Evolutionary conservation across 2,888 invertebrate species (phyloP).

Genomic region (Dendrolimus pini): DNA sequence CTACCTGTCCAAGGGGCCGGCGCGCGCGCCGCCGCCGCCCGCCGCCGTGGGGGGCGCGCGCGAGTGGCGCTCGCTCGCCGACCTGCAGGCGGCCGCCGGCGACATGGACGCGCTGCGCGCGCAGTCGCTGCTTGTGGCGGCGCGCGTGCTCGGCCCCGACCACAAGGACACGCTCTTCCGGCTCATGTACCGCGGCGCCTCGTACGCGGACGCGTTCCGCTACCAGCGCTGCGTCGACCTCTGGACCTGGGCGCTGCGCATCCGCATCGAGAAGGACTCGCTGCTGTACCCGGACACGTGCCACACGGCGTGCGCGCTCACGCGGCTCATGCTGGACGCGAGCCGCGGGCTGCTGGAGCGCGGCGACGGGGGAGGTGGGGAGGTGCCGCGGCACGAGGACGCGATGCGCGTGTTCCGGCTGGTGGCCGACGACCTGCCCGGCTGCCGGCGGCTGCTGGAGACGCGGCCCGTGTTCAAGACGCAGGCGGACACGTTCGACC

Average conservation of each 20-base stretch:
- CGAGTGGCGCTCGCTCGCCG: slow-evolving; percentile 85
- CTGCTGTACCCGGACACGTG: slow-evolving; percentile 85
- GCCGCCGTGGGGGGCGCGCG: slow-evolving; percentile 78
- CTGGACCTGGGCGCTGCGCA: slow-evolving; percentile 89
- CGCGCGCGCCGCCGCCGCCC: slow-evolving; percentile 79
- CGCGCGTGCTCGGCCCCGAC: slow-evolving; percentile 88
- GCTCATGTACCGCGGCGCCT: slow-evolving; percentile 84
- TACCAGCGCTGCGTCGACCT: slow-evolving; percentile 91
- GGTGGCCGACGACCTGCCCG: slow-evolving; percentile 73
- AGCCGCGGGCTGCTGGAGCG: slow-evolving; percentile 76
- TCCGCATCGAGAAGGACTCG: slow-evolving; percentile 87
- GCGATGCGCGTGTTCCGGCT: slow-evolving; percentile 80
- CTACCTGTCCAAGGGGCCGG: slow-evolving; percentile 51
- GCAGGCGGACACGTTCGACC: slow-evolving; percentile 89
- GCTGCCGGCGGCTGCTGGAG: slow-evolving; percentile 79
- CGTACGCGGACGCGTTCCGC: slow-evolving; percentile 82
- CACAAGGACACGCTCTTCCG: slow-evolving; percentile 93
- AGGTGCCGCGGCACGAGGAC: slow-evolving; percentile 78
- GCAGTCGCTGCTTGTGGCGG: slow-evolving; percentile 91
- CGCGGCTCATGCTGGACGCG: slow-evolving; percentile 87
- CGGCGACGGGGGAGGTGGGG: slow-evolving; percentile 21
- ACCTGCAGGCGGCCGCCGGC: slow-evolving; percentile 83
- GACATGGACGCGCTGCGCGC: slow-evolving; percentile 92
- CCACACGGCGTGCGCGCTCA: slow-evolving; percentile 90
- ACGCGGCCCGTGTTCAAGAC: slow-evolving; percentile 83